phyloP scores from a whole-genome alignment of 2,888 invertebrate genomes.

The Adelognathus sp. region DNA sequence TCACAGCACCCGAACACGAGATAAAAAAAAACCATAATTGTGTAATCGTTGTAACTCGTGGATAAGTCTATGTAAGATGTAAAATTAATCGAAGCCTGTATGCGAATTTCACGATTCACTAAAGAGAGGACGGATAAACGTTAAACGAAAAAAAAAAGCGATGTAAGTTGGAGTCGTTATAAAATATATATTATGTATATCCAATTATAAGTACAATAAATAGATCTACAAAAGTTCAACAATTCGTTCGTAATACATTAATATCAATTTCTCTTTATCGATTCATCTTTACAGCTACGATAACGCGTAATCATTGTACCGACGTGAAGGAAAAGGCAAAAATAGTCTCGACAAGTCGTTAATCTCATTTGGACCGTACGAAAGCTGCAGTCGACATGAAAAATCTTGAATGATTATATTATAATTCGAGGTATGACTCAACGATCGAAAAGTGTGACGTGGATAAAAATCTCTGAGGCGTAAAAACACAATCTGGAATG shows the following conservation, averaged over 20 bases:
- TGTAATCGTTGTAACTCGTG: conserved; percentile 44
- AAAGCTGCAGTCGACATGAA: not conserved
- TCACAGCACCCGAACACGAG: not conserved
- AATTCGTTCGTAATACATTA: conserved; percentile 25
- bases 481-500: not conserved
- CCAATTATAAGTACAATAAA: conserved; percentile 31
- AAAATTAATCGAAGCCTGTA: conserved; percentile 36
- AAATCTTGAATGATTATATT: not conserved
- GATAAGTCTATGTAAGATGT: conserved; percentile 42
- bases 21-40: conserved; percentile 12
- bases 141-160: not conserved
- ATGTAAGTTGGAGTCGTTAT: conserved; percentile 1
- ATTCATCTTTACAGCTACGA: not conserved
- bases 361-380: not conserved
- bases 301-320: not conserved
- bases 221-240: conserved; percentile 38
- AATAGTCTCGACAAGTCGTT: not conserved
- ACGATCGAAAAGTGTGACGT: not conserved
- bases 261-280: conserved; percentile 21
- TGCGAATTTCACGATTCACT: conserved; percentile 1
- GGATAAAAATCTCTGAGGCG: not conserved
- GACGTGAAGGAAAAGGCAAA: not conserved
- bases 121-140: not conserved
- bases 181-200: conserved; percentile 39
- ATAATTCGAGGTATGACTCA: not conserved